Percentiles rank a stretch among this genome's conserved stretches.
Evolutionary conservation across 2,797 vertebrate species (phyloP).

Genomic region (Darevskia nairensis): DNA sequence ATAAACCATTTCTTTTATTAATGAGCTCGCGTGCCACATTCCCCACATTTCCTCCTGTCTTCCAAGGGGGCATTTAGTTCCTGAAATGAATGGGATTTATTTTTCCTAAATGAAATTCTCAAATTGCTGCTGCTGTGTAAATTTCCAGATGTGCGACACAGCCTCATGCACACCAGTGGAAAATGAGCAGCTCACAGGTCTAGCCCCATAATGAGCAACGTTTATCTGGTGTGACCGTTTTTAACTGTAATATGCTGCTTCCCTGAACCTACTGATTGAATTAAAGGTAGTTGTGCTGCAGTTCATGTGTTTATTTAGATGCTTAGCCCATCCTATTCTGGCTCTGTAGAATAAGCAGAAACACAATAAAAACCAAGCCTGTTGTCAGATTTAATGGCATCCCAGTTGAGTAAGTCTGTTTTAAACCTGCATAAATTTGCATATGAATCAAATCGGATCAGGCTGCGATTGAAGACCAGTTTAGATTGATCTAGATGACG

Average conservation of each 20-base stretch:
- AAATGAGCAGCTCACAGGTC: not conserved
- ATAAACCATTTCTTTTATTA: slow-evolving; percentile 53
- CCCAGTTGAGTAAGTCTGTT: not conserved
- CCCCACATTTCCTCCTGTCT: not conserved
- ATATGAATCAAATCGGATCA: not conserved
- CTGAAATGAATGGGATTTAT: not conserved
- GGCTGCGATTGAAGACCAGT: no score
- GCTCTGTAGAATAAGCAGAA: not conserved
- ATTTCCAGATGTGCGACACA: slow-evolving; percentile 8
- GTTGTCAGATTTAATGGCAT: not conserved
- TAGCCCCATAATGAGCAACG: not conserved
- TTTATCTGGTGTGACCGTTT: slow-evolving; percentile 5
- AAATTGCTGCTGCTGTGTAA: not conserved
- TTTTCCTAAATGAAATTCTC: not conserved
- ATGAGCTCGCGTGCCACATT: slow-evolving; percentile 29
- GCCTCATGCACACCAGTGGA: not conserved
- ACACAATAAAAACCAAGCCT: not conserved
- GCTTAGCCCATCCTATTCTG: not conserved
- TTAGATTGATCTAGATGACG: no score
- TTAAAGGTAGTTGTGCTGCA: not conserved
- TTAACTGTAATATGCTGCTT: not conserved
- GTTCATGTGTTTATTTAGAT: not conserved
- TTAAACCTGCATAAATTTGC: not conserved
- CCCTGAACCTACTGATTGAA: not conserved
- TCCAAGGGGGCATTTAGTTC: not conserved